phyloP scores from a whole-genome alignment of 1,140 invertebrate genomes.

The Lutraria rhynchaena region DNA sequence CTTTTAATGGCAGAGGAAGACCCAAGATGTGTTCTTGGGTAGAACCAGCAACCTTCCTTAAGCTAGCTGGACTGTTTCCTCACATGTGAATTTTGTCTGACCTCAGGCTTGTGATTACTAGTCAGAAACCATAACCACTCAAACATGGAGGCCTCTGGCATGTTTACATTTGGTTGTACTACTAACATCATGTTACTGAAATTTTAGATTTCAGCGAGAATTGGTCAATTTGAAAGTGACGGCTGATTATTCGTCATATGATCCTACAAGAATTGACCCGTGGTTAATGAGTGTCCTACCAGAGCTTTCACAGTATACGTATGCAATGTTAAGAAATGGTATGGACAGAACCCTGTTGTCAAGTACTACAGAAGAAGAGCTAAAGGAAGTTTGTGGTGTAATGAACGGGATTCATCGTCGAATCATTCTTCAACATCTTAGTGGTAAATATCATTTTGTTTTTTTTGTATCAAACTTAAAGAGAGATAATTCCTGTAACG shows the following conservation, averaged over 20 bases:
- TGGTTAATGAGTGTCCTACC: slow-evolving; percentile 93
- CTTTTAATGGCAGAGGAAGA: no score
- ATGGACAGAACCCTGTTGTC: slow-evolving; percentile 91
- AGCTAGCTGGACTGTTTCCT: no score
- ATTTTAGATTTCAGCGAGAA: slow-evolving; percentile 93
- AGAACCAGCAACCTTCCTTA: no score
- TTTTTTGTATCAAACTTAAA: no score
- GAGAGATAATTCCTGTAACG: no score
- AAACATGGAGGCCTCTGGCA: no score
- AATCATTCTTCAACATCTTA: slow-evolving; percentile 94
- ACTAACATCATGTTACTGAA: no score
- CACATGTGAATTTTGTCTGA: no score
- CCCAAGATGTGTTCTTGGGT: no score
- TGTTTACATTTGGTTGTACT: no score
- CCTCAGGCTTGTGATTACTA: no score
- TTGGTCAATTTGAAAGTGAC: slow-evolving; percentile 97
- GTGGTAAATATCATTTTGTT: slow-evolving; percentile 93
- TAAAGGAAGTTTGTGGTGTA: slow-evolving; percentile 94
- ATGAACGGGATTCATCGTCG: slow-evolving; percentile 96
- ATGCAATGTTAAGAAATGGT: slow-evolving; percentile 97
- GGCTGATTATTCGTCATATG: slow-evolving; percentile 98
- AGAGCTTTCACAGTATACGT: slow-evolving; percentile 98
- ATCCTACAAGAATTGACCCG: slow-evolving; percentile 94
- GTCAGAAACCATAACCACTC: no score
- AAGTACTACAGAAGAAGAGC: slow-evolving; percentile 93